Percentiles rank a stretch among this genome's conserved stretches.
phyloP scores from a whole-genome alignment of 2,113 vertebrate species.

The Cercopithecus mona region DNA sequence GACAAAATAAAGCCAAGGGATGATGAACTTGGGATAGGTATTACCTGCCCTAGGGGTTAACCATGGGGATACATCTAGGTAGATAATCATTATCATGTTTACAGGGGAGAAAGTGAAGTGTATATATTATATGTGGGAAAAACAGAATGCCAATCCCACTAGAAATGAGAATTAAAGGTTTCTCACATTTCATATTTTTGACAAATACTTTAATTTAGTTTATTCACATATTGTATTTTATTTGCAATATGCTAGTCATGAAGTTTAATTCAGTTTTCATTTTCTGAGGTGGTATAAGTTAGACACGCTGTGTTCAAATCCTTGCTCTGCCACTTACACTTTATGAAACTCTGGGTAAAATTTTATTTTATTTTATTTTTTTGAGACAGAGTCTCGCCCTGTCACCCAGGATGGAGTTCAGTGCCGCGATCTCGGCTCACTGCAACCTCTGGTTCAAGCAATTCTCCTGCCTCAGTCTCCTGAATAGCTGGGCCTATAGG shows the following conservation, averaged over 20 bases:
- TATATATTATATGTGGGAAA: neutral
- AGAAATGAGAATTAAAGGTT: neutral
- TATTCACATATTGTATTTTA: neutral
- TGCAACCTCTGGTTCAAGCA: no score
- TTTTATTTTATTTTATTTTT: no score
- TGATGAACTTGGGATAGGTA: neutral
- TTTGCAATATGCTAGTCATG: neutral
- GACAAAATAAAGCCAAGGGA: neutral
- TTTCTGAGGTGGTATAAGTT: neutral
- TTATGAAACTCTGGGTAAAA: neutral
- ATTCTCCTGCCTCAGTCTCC: no score
- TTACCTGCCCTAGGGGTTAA: neutral
- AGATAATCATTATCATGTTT: neutral
- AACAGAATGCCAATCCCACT: constrained; percentile 14
- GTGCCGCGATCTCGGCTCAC: no score
- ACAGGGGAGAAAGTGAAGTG: neutral
- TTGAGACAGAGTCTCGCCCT: no score
- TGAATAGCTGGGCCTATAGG: no score
- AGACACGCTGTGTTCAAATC: neutral
- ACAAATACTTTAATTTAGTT: neutral
- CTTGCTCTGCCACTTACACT: neutral
- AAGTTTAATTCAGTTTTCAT: neutral
- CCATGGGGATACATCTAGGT: neutral
- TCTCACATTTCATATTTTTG: neutral
- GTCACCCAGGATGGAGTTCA: no score